Evolutionary conservation across 2,888 invertebrate species (phyloP).

Genomic region (Seira sanloemensis): DNA sequence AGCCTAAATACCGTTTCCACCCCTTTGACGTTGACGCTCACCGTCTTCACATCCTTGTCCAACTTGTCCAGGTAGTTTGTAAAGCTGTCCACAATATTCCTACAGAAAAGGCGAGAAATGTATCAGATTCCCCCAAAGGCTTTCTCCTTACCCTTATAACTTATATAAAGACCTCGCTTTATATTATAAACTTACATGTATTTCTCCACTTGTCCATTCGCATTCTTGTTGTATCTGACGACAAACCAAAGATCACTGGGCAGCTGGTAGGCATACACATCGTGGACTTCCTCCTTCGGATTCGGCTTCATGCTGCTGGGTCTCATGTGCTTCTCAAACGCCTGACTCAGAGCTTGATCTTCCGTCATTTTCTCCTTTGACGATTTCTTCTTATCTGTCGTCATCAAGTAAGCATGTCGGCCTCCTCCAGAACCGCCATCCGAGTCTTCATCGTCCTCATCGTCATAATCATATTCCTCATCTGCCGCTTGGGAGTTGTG

Average conservation of each 20-base stretch:
- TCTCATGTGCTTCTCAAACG: slow-evolving; percentile 72
- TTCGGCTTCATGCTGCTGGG: slow-evolving; percentile 49
- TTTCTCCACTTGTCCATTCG: slow-evolving; percentile 71
- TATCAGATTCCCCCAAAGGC: slow-evolving; percentile 28
- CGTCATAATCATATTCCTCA: slow-evolving; percentile 51
- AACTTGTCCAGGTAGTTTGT: slow-evolving; percentile 73
- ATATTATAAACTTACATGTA: slow-evolving; percentile 71
- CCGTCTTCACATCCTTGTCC: slow-evolving; percentile 71
- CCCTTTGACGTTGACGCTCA: slow-evolving; percentile 73
- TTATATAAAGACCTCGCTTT: not conserved
- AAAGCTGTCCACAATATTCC: slow-evolving; percentile 69
- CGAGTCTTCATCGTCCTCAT: slow-evolving; percentile 66
- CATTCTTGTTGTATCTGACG: slow-evolving; percentile 70
- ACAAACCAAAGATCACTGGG: slow-evolving; percentile 73
- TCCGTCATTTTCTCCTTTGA: slow-evolving; percentile 64
- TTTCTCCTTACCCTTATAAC: not conserved
- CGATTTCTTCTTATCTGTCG: slow-evolving; percentile 61
- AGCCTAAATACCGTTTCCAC: slow-evolving; percentile 73
- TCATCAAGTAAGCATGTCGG: slow-evolving; percentile 73
- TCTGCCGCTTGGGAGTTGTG: slow-evolving; percentile 32
- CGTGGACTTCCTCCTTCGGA: slow-evolving; percentile 64
- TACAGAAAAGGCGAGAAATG: slow-evolving; percentile 24
- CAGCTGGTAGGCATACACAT: slow-evolving; percentile 73
- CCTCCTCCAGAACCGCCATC: slow-evolving; percentile 62
- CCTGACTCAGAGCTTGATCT: slow-evolving; percentile 70